These are phyloP conservation scores for Percopsis transmontana DNA, from an alignment of 2,113 vertebrate genomes.

Conservation along the genomic window DNA sequence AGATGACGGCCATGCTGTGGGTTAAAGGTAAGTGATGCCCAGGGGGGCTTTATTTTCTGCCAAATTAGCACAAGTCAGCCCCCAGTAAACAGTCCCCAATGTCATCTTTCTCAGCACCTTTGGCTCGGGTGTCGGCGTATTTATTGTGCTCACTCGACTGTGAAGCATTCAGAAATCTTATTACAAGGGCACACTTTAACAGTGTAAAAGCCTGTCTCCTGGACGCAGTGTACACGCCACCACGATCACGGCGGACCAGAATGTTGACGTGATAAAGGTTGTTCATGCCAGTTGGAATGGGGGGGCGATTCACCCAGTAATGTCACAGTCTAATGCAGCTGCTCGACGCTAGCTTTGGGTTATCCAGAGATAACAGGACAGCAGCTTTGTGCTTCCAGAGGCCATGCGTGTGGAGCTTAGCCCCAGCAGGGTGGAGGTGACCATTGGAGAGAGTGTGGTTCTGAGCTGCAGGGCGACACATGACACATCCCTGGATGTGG, in stretches of 20 bases:
- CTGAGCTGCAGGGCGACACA: slow-evolving; percentile 93
- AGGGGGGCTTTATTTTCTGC: slow-evolving; percentile 65
- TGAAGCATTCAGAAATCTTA: slow-evolving; percentile 68
- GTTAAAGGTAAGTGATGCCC: slow-evolving; percentile 89
- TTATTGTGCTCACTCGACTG: slow-evolving; percentile 62
- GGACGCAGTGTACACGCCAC: slow-evolving; percentile 18
- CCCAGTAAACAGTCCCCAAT: slow-evolving; percentile 65
- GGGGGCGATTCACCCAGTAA: slow-evolving; percentile 2
- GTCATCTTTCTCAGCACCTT: slow-evolving; percentile 42
- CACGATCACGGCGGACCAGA: slow-evolving; percentile 25
- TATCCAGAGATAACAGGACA: slow-evolving; percentile 70
- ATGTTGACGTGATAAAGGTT: slow-evolving; percentile 36
- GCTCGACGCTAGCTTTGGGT: slow-evolving; percentile 35
- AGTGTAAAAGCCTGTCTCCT: slow-evolving; percentile 19
- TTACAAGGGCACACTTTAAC: slow-evolving; percentile 56
- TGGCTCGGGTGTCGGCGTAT: slow-evolving; percentile 48
- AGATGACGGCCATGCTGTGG: slow-evolving; percentile 85
- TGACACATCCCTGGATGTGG: slow-evolving; percentile 87
- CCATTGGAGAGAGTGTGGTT: slow-evolving; percentile 93
- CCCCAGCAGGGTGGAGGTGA: slow-evolving; percentile 88
- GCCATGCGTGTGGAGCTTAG: slow-evolving; percentile 91
- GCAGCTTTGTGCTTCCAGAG: slow-evolving; percentile 80
- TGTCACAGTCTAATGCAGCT: slow-evolving; percentile 31
- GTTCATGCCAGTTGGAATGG: slow-evolving; percentile 12
- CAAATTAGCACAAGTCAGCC: slow-evolving; percentile 70